phyloP scores from a whole-genome alignment of 2,113 vertebrate genomes.

The Patagioenas fasciata region DNA sequence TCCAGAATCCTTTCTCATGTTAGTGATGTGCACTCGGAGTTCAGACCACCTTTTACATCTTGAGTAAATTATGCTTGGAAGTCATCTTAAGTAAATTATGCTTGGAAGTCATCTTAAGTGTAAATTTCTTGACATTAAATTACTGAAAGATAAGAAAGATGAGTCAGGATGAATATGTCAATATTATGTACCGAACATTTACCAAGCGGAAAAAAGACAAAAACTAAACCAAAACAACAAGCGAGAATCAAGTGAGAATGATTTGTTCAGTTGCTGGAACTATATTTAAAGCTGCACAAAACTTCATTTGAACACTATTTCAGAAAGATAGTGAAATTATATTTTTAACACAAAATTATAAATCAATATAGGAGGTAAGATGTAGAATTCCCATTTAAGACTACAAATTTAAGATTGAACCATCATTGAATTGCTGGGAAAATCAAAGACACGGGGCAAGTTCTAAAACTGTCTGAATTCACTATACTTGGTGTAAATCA shows the following conservation, averaged over 20 bases:
- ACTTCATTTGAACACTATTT: not conserved
- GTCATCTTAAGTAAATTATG: not conserved
- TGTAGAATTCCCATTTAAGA: not conserved
- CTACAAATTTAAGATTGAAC: not conserved
- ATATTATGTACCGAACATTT: not conserved
- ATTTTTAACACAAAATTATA: not conserved
- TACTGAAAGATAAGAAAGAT: not conserved
- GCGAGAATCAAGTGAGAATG: not conserved
- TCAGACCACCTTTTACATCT: not conserved
- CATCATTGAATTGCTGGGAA: not conserved
- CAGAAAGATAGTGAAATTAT: not conserved
- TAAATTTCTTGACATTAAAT: not conserved
- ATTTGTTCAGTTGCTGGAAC: not conserved
- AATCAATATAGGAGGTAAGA: not conserved
- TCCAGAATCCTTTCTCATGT: not conserved
- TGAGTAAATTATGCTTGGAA: not conserved
- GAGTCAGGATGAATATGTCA: not conserved
- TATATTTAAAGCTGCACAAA: not conserved
- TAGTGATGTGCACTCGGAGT: not conserved
- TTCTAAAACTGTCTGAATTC: not conserved
- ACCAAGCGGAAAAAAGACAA: not conserved
- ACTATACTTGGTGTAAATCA: not conserved
- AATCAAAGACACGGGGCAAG: not conserved
- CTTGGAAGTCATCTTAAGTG: not conserved
- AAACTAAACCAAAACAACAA: not conserved